Conservation (phyloP, 2,888 invertebrate species). For the Myopa tessellatipennis region DNA sequence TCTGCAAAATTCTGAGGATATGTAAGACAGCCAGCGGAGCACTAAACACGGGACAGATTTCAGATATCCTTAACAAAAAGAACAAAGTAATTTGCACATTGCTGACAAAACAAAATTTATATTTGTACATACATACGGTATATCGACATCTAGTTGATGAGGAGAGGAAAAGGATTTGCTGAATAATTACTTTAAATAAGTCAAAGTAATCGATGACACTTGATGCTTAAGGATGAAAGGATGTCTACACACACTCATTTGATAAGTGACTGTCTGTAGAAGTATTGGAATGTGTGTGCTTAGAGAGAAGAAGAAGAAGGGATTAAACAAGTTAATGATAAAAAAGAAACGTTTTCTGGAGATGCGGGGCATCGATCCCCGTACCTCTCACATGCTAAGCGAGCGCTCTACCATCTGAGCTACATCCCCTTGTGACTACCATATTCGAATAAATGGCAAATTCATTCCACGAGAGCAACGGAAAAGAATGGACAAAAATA, state of each 20-base stretch:
- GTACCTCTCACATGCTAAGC: conserved; percentile 65
- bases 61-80: background rate
- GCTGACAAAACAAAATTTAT: conserved; percentile 37
- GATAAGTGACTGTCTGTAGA: too few species aligned
- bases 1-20: conserved; percentile 55
- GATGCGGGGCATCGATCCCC: conserved; percentile 66
- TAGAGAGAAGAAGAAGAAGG: background rate
- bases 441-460: too few species aligned
- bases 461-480: too few species aligned
- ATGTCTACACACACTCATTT: background rate
- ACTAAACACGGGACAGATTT: background rate
- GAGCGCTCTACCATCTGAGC: conserved; percentile 69
- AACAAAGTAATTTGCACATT: conserved; percentile 41
- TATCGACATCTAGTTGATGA: background rate
- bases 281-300: background rate
- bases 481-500: too few species aligned
- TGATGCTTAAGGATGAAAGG: background rate
- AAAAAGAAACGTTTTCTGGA: conserved; percentile 55
- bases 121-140: background rate
- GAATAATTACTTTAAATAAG: conserved; percentile 32
- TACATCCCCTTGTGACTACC: conserved; percentile 62
- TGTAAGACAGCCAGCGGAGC: background rate
- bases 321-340: background rate
- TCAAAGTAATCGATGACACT: conserved; percentile 34
- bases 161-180: conserved; percentile 1